Conservation (phyloP, 2,797 vertebrate genomes). For the Diplodus puntazzo region DNA sequence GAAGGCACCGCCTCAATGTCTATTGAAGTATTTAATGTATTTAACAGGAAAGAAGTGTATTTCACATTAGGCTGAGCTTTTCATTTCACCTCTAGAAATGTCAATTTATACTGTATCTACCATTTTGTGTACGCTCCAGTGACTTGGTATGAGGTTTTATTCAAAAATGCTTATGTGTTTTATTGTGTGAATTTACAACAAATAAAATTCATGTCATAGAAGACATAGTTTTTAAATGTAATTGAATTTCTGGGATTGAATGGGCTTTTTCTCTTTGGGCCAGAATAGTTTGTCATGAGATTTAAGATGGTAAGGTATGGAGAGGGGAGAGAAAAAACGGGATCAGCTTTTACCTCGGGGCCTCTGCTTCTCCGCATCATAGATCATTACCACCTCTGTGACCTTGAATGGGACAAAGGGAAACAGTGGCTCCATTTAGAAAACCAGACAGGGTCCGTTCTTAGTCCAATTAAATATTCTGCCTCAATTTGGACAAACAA, state of each 20-base stretch:
- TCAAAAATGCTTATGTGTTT: conserved; percentile 23
- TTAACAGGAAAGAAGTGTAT: background rate
- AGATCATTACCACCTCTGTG: conserved; percentile 99
- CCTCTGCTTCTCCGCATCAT: conserved; percentile 99
- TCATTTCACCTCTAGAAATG: conserved; percentile 20
- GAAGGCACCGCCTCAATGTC: background rate
- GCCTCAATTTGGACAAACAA: conserved; percentile 49
- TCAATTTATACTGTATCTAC: background rate
- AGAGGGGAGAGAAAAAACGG: conserved; percentile 85
- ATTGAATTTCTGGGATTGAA: conserved; percentile 47
- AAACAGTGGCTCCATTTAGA: conserved; percentile 80
- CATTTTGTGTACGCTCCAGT: background rate
- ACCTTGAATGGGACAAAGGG: conserved; percentile 91
- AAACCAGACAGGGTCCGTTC: conserved; percentile 50
- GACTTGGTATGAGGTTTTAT: conserved; percentile 10
- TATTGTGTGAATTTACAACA: conserved; percentile 18
- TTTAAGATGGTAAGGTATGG: conserved; percentile 89
- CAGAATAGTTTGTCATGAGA: conserved; percentile 99
- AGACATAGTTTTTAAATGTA: conserved; percentile 41
- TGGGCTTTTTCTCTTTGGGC: conserved; percentile 80
- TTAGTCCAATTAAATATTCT: conserved; percentile 63
- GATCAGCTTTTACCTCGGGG: conserved; percentile 99
- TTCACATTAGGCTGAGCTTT: background rate
- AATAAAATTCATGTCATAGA: conserved; percentile 6
- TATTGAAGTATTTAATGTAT: conserved; percentile 5